Evolutionary conservation across 2,888 invertebrate species (phyloP).

Genomic region (Cheilosia grossa): DNA sequence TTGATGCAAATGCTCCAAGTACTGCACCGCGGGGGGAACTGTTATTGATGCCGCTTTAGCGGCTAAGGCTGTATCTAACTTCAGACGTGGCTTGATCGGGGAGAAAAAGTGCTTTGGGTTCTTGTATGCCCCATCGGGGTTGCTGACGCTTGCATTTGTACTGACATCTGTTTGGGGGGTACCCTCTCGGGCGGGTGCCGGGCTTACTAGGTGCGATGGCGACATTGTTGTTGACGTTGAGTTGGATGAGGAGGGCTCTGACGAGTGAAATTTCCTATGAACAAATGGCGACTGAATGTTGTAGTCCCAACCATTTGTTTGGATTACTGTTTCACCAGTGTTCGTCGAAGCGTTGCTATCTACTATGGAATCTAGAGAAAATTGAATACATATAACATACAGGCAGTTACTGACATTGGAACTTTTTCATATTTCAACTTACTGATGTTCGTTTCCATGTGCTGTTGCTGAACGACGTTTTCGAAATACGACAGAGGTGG

Average conservation of each 20-base stretch:
- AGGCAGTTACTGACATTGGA: background rate
- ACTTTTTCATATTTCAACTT: conserved; percentile 35
- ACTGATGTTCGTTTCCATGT: conserved; percentile 79
- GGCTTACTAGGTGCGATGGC: conserved; percentile 44
- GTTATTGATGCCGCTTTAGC: conserved; percentile 52
- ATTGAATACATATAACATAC: background rate
- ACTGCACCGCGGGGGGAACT: conserved; percentile 22
- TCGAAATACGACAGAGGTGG: conserved; percentile 83
- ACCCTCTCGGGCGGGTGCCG: conserved; percentile 34
- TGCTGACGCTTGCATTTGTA: conserved; percentile 41
- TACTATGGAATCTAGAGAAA: conserved; percentile 23
- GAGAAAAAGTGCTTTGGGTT: conserved; percentile 84
- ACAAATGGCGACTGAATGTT: conserved; percentile 80
- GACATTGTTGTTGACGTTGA: conserved; percentile 55
- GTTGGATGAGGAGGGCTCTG: conserved; percentile 46
- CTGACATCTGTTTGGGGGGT: conserved; percentile 22
- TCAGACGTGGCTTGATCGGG: conserved; percentile 82
- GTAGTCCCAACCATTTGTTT: conserved; percentile 83
- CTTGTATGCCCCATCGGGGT: conserved; percentile 74
- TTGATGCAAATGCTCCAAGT: conserved; percentile 50
- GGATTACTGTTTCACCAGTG: conserved; percentile 79
- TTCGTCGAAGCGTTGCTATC: conserved; percentile 79
- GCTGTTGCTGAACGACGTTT: conserved; percentile 81
- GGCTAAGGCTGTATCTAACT: conserved; percentile 80
- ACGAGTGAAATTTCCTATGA: conserved; percentile 77